Evolutionary conservation across 2,113 vertebrate species (phyloP).

Genomic region (Rhinogobius similis): DNA sequence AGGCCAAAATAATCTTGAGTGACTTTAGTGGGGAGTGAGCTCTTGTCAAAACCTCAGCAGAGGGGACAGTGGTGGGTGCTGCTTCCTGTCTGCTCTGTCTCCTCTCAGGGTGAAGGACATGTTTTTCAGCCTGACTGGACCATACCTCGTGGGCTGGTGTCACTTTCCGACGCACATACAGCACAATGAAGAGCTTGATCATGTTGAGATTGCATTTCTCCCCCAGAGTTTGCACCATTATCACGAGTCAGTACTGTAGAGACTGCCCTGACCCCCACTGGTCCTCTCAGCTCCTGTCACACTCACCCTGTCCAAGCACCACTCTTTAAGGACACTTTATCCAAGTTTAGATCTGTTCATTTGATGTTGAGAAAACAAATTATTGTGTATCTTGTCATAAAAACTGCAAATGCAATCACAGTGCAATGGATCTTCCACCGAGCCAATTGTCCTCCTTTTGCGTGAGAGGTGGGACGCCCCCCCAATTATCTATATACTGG

Average conservation of each 20-base stretch:
- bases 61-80: constrained; percentile 11
- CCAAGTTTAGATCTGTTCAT: neutral
- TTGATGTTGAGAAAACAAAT: neutral
- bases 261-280: constrained; percentile 4
- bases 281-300: constrained; percentile 13
- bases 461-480: too few relatives aligned
- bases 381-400: neutral
- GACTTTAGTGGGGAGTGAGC: constrained; percentile 4
- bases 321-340: constrained; percentile 17
- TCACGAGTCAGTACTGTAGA: constrained; percentile 22
- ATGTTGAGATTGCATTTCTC: constrained; percentile 35
- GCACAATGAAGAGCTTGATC: constrained; percentile 33
- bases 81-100: constrained; percentile 28
- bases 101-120: constrained; percentile 38
- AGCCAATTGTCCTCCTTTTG: too few relatives aligned
- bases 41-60: constrained; percentile 21
- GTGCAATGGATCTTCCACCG: too few relatives aligned
- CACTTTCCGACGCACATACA: constrained; percentile 23
- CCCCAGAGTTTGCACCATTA: constrained; percentile 37
- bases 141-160: constrained; percentile 30
- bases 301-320: constrained; percentile 9
- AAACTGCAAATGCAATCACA: too few relatives aligned
- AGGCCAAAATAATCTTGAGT: constrained; percentile 6
- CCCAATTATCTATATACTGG: too few relatives aligned
- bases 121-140: constrained; percentile 40